Conservation (phyloP, 2,888 invertebrate genomes). For the Nemapogon koenigi region DNA sequence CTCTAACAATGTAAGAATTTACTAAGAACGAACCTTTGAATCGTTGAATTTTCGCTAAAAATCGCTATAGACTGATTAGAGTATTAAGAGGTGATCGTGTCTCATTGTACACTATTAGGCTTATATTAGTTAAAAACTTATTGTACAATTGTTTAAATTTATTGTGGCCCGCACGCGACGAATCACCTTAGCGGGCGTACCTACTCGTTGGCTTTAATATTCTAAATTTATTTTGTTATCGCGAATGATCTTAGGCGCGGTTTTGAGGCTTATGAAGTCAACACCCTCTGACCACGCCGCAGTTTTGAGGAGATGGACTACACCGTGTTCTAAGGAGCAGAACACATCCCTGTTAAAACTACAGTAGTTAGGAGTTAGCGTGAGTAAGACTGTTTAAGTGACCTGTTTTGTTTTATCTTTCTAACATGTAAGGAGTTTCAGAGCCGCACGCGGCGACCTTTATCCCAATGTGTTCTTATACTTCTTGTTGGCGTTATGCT, state of each 20-base stretch:
- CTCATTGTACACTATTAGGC: constrained; percentile 62
- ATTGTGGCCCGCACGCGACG: too few relatives aligned
- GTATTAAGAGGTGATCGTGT: constrained; percentile 59
- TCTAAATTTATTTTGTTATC: constrained; percentile 42
- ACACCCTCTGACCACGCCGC: constrained; percentile 15
- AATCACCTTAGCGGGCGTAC: too few relatives aligned
- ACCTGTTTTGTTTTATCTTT: constrained; percentile 60
- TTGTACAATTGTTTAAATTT: constrained; percentile 50
- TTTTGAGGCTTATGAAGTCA: constrained; percentile 31
- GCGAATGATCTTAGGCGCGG: constrained; percentile 39
- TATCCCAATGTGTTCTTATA: constrained; percentile 60
- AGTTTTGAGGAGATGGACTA: constrained; percentile 39
- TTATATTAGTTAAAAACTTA: constrained; percentile 49
- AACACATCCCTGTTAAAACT: constrained; percentile 62
- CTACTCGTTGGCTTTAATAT: too few relatives aligned
- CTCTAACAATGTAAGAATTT: constrained; percentile 32
- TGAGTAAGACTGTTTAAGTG: constrained; percentile 66
- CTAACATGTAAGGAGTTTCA: constrained; percentile 15
- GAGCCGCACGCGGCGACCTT: constrained; percentile 32
- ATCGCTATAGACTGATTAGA: constrained; percentile 66
- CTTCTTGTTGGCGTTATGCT: constrained; percentile 66
- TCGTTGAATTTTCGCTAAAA: constrained; percentile 41
- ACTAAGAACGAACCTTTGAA: constrained; percentile 37
- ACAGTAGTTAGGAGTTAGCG: constrained; percentile 61
- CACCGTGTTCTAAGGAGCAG: constrained; percentile 61